Conservation (phyloP, 2,797 vertebrate species). For the Enteromius radiatus region DNA sequence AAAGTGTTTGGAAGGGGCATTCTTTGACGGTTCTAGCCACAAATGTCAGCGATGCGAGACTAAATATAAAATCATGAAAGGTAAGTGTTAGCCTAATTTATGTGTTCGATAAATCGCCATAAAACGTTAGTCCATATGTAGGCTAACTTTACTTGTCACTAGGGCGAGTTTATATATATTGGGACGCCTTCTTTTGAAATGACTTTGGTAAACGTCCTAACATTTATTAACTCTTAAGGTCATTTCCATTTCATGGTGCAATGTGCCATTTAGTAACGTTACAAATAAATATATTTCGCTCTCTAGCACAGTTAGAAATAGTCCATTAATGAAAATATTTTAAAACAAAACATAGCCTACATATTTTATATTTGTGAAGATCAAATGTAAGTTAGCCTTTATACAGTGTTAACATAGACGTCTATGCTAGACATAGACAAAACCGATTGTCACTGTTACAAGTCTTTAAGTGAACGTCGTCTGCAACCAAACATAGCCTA, state of each 20-base stretch:
- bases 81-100: not conserved
- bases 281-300: not conserved
- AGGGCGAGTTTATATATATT: not conserved
- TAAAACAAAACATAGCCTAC: no score
- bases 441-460: not conserved
- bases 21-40: fast-evolving
- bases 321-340: not conserved
- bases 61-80: fast-evolving
- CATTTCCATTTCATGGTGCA: not conserved
- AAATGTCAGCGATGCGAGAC: fast-evolving
- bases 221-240: not conserved
- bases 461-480: no score
- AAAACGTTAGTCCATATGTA: not conserved
- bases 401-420: no score
- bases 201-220: not conserved
- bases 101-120: not conserved
- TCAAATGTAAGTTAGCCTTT: no score
- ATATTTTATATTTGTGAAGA: not conserved
- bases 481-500: not conserved
- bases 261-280: not conserved
- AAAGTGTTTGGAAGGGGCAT: fast-evolving
- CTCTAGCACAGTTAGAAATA: not conserved
- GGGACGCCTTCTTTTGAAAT: not conserved
- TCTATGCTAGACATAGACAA: not conserved
- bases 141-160: no score